phyloP scores from a whole-genome alignment of 2,888 invertebrate genomes.

The Sesamia inferens region DNA sequence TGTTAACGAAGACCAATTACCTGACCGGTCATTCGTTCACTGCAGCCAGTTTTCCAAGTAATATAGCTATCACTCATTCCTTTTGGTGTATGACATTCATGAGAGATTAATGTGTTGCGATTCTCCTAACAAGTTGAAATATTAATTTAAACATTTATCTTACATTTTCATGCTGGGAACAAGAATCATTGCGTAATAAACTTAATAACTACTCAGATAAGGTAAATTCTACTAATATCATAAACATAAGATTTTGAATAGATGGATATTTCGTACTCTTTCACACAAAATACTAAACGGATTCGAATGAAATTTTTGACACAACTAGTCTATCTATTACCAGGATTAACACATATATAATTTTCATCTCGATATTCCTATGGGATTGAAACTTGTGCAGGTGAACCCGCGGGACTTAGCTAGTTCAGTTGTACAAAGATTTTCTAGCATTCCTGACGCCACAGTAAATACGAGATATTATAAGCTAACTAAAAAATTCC shows the following conservation, averaged over 20 bases:
- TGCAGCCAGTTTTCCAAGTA: constrained; percentile 66
- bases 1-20: constrained; percentile 59
- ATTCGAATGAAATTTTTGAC: too few relatives aligned
- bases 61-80: constrained; percentile 71
- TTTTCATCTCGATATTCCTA: too few relatives aligned
- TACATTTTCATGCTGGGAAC: constrained; percentile 43
- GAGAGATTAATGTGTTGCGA: constrained; percentile 70
- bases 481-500: too few relatives aligned
- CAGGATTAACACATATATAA: too few relatives aligned
- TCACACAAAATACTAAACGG: too few relatives aligned
- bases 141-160: constrained; percentile 64
- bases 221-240: background rate
- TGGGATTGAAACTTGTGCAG: too few relatives aligned
- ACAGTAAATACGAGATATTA: too few relatives aligned
- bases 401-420: too few relatives aligned
- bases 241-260: too few relatives aligned
- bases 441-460: too few relatives aligned
- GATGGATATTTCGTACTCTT: too few relatives aligned
- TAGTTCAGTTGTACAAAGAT: background rate
- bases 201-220: background rate
- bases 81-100: constrained; percentile 61
- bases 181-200: constrained; percentile 30
- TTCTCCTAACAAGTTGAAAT: constrained; percentile 68
- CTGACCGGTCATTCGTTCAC: constrained; percentile 55
- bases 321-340: too few relatives aligned